Evolutionary conservation across 2,113 vertebrate genomes (phyloP).

Genomic region (Syngnathus typhle): DNA sequence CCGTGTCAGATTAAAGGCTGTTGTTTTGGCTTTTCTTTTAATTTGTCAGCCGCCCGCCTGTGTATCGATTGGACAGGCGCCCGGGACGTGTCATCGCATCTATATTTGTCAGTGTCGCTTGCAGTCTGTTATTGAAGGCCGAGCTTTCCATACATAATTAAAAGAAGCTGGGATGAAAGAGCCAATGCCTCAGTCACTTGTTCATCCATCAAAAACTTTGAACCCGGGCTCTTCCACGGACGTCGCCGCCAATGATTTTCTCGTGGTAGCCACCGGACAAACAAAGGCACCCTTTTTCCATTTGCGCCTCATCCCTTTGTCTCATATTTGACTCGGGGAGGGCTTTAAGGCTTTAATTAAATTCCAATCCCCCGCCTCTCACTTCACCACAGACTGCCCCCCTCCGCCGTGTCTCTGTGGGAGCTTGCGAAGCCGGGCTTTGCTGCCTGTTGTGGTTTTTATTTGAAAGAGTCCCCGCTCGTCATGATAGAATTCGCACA

Average conservation of each 20-base stretch:
- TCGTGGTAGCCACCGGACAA: constrained; percentile 64
- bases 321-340: constrained; percentile 70
- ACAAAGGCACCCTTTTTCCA: constrained; percentile 68
- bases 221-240: constrained; percentile 35
- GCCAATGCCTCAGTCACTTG: constrained; percentile 44
- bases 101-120: constrained; percentile 49
- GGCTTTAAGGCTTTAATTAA: constrained; percentile 71
- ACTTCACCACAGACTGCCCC: constrained; percentile 60
- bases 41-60: constrained; percentile 27
- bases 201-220: constrained; percentile 57
- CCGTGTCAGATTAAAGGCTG: constrained; percentile 16
- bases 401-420: constrained; percentile 56
- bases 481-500: constrained; percentile 66
- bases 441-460: constrained; percentile 70
- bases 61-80: constrained; percentile 9
- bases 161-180: constrained; percentile 56
- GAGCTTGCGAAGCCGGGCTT: constrained; percentile 68
- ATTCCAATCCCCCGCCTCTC: constrained; percentile 65
- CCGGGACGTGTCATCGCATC: constrained; percentile 39
- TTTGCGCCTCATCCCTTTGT: constrained; percentile 68
- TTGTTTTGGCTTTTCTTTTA: constrained; percentile 25
- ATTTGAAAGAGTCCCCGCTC: constrained; percentile 62
- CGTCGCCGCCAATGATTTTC: constrained; percentile 57
- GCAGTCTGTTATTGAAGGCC: constrained; percentile 34
- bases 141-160: constrained; percentile 58